A percentile compares a stretch with the other conserved stretches of the same genome.
These are phyloP conservation scores for Isoperla grammatica DNA, from an alignment of 2,888 invertebrate genomes.

Conservation along the genomic window DNA sequence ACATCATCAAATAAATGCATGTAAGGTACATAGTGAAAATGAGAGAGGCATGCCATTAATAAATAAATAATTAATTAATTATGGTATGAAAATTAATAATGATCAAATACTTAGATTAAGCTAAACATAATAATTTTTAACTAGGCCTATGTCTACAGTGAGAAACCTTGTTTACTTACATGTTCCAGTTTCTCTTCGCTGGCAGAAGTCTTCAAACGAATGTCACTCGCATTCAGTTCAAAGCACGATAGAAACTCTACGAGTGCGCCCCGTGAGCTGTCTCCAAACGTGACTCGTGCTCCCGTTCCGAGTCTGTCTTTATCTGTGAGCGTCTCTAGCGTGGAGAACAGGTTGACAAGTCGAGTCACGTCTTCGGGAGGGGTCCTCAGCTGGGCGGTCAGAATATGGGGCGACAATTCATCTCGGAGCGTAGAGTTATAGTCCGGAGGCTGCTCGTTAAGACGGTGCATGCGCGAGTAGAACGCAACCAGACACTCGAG, in stretches of 20 bases:
- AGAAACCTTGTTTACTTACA: slow-evolving; percentile 36
- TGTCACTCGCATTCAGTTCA: slow-evolving; percentile 40
- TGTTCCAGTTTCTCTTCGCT: slow-evolving; percentile 42
- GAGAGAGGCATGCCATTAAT: too few relatives aligned
- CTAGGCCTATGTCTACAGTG: too few relatives aligned
- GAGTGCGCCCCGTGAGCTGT: slow-evolving; percentile 38
- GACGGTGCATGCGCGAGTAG: slow-evolving; percentile 31
- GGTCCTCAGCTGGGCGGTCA: slow-evolving; percentile 36
- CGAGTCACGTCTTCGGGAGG: slow-evolving; percentile 43
- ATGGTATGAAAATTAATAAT: too few relatives aligned
- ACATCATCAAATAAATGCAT: too few relatives aligned
- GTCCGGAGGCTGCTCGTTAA: slow-evolving; percentile 33
- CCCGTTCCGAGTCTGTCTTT: slow-evolving; percentile 34
- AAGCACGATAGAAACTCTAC: slow-evolving; percentile 42
- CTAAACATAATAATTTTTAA: too few relatives aligned
- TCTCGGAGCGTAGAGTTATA: slow-evolving; percentile 30
- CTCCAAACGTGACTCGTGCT: slow-evolving; percentile 42
- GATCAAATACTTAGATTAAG: too few relatives aligned
- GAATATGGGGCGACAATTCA: slow-evolving; percentile 29
- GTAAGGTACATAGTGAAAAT: too few relatives aligned
- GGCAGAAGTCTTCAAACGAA: slow-evolving; percentile 44
- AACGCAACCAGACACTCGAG: slow-evolving; percentile 31
- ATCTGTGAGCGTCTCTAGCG: slow-evolving; percentile 36
- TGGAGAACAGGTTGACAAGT: slow-evolving; percentile 41
- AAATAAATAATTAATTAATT: too few relatives aligned